Conservation (phyloP, 2,113 vertebrate species). For the Jacana jacana region DNA sequence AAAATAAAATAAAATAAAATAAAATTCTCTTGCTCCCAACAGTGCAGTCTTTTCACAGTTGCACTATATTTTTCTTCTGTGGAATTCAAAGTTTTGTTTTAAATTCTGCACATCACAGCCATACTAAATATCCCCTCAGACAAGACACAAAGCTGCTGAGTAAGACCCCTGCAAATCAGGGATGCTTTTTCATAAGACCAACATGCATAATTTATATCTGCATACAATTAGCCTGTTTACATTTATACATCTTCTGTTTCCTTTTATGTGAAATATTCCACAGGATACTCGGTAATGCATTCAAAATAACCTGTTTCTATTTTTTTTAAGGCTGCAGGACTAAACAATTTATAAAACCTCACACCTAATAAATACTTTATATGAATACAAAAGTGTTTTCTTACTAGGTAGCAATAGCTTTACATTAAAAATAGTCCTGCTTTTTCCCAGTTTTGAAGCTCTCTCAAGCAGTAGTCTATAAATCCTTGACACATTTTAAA, state of each 20-base stretch:
- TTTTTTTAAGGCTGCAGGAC: constrained; percentile 60
- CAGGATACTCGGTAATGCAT: constrained; percentile 76
- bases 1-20: neutral
- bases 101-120: constrained; percentile 84
- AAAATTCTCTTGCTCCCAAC: constrained; percentile 7
- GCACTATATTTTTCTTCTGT: constrained; percentile 68
- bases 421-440: constrained; percentile 48
- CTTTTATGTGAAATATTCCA: constrained; percentile 81
- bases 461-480: neutral
- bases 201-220: constrained; percentile 86
- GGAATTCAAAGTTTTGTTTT: constrained; percentile 79
- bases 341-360: constrained; percentile 79
- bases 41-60: constrained; percentile 47
- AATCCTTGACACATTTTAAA: constrained; percentile 19
- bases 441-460: constrained; percentile 30
- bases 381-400: constrained; percentile 66
- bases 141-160: constrained; percentile 81
- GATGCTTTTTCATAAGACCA: constrained; percentile 81
- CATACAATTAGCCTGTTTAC: constrained; percentile 88
- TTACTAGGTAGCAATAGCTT: constrained; percentile 67
- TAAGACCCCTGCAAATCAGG: constrained; percentile 82
- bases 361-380: constrained; percentile 81
- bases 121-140: constrained; percentile 83
- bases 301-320: constrained; percentile 65
- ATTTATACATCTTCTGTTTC: constrained; percentile 79